Percentiles rank a stretch among this genome's conserved stretches.
These are phyloP conservation scores for Digitonthophagus gazella DNA, from an alignment of 2,888 invertebrate genomes.

Conservation along the genomic window DNA sequence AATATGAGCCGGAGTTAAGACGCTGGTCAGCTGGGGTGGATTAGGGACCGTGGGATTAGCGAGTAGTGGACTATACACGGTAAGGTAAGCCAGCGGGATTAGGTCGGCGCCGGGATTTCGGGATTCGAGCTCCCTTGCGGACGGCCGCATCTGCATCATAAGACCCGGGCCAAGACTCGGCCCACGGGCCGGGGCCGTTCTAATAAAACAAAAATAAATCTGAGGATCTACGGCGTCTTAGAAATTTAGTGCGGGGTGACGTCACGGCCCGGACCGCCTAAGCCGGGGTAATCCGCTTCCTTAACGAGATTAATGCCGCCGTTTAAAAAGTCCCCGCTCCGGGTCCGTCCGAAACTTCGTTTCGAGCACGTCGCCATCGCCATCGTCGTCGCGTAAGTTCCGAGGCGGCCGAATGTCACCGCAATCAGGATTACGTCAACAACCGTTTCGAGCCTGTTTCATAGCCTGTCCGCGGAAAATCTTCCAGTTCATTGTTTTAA, in stretches of 20 bases:
- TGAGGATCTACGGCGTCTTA: slow-evolving; percentile 38
- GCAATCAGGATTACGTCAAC: slow-evolving; percentile 42
- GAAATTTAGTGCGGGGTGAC: slow-evolving; percentile 43
- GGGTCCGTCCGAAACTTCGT: slow-evolving; percentile 9
- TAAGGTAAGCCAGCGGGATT: slow-evolving; percentile 53
- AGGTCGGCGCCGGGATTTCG: slow-evolving; percentile 50
- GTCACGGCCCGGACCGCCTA: slow-evolving; percentile 42
- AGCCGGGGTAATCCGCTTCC: neutral
- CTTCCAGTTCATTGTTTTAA: slow-evolving; percentile 22
- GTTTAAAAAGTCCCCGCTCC: neutral
- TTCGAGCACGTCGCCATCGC: slow-evolving; percentile 1
- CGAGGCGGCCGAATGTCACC: slow-evolving; percentile 36
- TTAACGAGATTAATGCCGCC: slow-evolving; percentile 1
- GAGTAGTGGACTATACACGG: slow-evolving; percentile 53
- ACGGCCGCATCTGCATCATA: slow-evolving; percentile 49
- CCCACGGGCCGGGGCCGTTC: slow-evolving; percentile 25
- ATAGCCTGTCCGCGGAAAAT: slow-evolving; percentile 36
- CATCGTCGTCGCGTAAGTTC: slow-evolving; percentile 25
- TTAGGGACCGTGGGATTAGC: slow-evolving; percentile 53
- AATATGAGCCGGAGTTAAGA: slow-evolving; percentile 53
- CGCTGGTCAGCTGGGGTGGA: slow-evolving; percentile 54
- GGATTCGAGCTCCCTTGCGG: slow-evolving; percentile 43
- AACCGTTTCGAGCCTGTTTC: slow-evolving; percentile 35
- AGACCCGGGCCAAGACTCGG: slow-evolving; percentile 36
- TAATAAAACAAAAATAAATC: slow-evolving; percentile 50